phyloP scores from a whole-genome alignment of 2,888 invertebrate genomes.

The Folsomia manolachei region DNA sequence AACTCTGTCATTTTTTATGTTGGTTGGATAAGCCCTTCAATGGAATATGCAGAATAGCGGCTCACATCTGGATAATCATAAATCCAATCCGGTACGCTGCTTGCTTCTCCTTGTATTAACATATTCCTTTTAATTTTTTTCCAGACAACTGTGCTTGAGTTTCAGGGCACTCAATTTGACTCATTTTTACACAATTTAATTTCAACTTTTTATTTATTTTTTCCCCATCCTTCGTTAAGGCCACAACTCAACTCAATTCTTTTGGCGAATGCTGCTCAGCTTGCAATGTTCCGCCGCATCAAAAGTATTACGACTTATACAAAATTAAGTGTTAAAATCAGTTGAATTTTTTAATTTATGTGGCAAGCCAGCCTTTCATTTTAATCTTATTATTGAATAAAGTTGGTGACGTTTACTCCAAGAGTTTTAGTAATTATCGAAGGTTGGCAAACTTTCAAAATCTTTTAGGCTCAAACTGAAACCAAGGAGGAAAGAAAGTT shows the following conservation, averaged over 20 bases:
- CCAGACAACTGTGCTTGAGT: not conserved
- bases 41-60: too few relatives aligned
- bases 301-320: not conserved
- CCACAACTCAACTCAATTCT: too few relatives aligned
- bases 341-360: conserved; percentile 16
- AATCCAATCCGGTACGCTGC: not conserved
- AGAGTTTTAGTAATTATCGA: not conserved
- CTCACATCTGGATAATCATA: not conserved
- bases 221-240: too few relatives aligned
- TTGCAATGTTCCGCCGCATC: too few relatives aligned
- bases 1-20: not conserved
- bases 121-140: not conserved
- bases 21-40: too few relatives aligned
- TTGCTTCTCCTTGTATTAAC: not conserved
- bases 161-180: not conserved
- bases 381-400: not conserved
- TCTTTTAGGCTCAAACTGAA: not conserved
- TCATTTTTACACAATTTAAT: not conserved
- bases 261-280: too few relatives aligned
- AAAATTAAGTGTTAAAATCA: not conserved
- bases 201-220: not conserved
- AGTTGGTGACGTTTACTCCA: not conserved
- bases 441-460: not conserved
- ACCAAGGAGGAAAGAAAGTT: not conserved
- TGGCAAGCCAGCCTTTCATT: not conserved